Evolutionary conservation across 2,888 invertebrate species (phyloP), one percentile per base, ranked within the genome.

Genomic region (Philhelius pedissequus): DNA sequence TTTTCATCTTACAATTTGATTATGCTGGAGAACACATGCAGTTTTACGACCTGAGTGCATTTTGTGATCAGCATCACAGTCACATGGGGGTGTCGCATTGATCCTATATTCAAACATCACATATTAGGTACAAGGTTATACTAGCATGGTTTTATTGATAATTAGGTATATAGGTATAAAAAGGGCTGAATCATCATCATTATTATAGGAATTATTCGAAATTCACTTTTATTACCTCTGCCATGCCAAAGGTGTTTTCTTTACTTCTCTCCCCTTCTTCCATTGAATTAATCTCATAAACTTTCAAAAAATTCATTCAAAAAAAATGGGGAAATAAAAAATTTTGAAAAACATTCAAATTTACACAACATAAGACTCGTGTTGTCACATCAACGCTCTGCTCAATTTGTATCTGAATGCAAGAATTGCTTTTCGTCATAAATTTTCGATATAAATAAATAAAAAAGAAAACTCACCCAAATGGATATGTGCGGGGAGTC

Each of bases 21-120:
- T n/a, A 60, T 43, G n/a, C 32, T 52, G 13, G 11, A 35, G 80
- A 76, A 84, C 84, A 80, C 84, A 84, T 84, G 84, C 84, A 84
- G 84, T 80, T 80, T 84, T 76, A 84, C 62, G 84, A 80, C 76
- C 84, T 80, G 80, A 84, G 84, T 80, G 80, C 75, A 80, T 76
- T 84, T 75, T 84, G 79, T 80, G 79, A 80, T 79, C 79, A 60
- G 60, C 27, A n/a, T n/a, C n/a, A 83, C 30, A 69, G 35, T 75
- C 50, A 54, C 69, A 15, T 50, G 74, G 60, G 69, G 74, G 79
- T 58, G 30, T 18, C n/a, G n/a, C n/a, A 6, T 11, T 40, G 40
- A 3, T 40, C 2, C 2, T n/a, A 35, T 40, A 40, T 43, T 9
- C 15, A 15, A 15, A 27, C 27, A 15, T 15, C 30, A 11, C 11